A percentile compares a stretch with the other conserved stretches of the same genome.
These are phyloP conservation scores for Hyperoplus immaculatus DNA, from an alignment of 2,797 vertebrate species.

Conservation along the genomic window DNA sequence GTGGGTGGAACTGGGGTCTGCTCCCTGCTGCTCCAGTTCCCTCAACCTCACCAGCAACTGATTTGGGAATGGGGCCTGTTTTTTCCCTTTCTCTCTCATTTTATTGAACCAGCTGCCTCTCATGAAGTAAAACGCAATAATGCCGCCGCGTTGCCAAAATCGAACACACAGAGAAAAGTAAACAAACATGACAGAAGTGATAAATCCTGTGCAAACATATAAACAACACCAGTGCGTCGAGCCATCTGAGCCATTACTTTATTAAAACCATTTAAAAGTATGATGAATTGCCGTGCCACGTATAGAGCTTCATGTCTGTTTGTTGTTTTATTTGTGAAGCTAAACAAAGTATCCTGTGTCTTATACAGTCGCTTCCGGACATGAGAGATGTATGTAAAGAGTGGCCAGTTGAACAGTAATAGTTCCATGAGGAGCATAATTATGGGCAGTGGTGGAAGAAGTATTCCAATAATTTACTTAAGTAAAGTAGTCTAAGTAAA, in stretches of 20 bases:
- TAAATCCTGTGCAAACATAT: conserved; percentile 88
- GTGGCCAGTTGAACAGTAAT: conserved; percentile 8
- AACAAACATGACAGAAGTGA: conserved; percentile 88
- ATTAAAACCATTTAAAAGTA: conserved; percentile 78
- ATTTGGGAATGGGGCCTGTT: conserved; percentile 88
- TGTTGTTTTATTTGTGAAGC: conserved; percentile 38
- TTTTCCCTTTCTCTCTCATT: conserved; percentile 54
- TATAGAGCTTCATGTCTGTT: conserved; percentile 47
- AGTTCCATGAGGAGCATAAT: neutral
- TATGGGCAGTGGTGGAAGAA: neutral
- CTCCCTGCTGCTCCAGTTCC: conserved; percentile 89
- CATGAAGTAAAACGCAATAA: conserved; percentile 89
- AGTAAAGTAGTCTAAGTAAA: neutral
- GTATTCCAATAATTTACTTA: neutral
- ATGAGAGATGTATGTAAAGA: conserved; percentile 40
- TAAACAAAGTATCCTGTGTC: conserved; percentile 39
- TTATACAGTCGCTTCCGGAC: conserved; percentile 31
- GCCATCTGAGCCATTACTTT: conserved; percentile 84
- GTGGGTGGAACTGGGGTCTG: conserved; percentile 91
- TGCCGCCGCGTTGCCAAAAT: conserved; percentile 84
- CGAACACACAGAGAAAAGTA: conserved; percentile 82
- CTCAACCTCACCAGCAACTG: conserved; percentile 86
- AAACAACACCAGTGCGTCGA: conserved; percentile 81
- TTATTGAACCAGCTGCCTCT: conserved; percentile 99
- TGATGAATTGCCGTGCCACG: conserved; percentile 57